Conservation (phyloP, 2,113 vertebrate species). For the Bos taurus region ARS-UCD2.0 NC_037345.1:40778501-40779000, state of each 20-base stretch:
- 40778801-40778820: constrained; percentile 67
- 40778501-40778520: constrained; percentile 54
- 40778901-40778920: constrained; percentile 91
- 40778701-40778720: constrained; percentile 2
- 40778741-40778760: background rate
- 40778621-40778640: constrained; percentile 13
- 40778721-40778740: background rate
- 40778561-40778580: constrained; percentile 16
- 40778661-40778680: background rate
- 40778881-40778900: constrained; percentile 92
- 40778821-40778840: constrained; percentile 84
- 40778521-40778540: constrained; percentile 29
- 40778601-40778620: background rate
- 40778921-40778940: constrained; percentile 87
- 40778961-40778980: constrained; percentile 83
- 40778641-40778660: background rate
- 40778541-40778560: background rate
- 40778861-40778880: constrained; percentile 91
- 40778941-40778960: constrained; percentile 85
- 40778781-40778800: constrained; percentile 45
- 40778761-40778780: constrained; percentile 18
- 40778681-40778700: constrained; percentile 33
- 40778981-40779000: constrained; percentile 72
- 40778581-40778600: constrained; percentile 21
- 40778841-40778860: constrained; percentile 93